Percentiles rank a stretch among this genome's conserved stretches.
phyloP scores from a whole-genome alignment of 53 echinoderm and acorn worm species.

The Astropecten irregularis region DNA sequence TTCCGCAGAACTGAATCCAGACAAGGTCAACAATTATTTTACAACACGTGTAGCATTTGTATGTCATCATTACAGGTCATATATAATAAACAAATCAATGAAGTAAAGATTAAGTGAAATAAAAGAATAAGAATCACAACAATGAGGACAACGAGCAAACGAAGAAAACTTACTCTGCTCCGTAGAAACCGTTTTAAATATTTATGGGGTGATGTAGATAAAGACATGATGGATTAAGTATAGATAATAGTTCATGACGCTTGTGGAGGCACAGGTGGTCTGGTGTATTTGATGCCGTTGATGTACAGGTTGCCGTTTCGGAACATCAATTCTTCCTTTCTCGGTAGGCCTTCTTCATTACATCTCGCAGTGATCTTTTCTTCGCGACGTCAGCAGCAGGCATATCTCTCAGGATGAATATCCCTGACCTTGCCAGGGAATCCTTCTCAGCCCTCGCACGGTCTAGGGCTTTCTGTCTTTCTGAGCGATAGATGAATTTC shows the following conservation, averaged over 20 bases:
- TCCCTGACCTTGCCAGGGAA: background rate
- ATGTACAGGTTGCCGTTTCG: background rate
- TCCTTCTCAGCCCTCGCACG: background rate
- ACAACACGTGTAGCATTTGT: too few species aligned
- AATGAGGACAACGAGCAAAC: too few species aligned
- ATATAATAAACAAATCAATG: too few species aligned
- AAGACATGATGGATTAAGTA: too few species aligned
- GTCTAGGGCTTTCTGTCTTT: background rate
- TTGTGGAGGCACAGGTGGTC: background rate
- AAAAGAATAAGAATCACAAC: too few species aligned
- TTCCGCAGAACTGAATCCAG: too few species aligned
- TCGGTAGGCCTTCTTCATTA: background rate
- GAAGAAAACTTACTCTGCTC: too few species aligned
- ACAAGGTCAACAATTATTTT: too few species aligned
- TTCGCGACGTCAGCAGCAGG: slow-evolving; percentile 18
- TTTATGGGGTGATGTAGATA: too few species aligned
- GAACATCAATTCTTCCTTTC: background rate
- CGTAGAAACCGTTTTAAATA: too few species aligned
- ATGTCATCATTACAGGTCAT: too few species aligned
- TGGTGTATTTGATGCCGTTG: background rate
- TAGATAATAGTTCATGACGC: background rate
- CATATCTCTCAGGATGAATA: background rate
- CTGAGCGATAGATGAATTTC: background rate
- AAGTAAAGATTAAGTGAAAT: too few species aligned
- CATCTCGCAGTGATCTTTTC: background rate